Evolutionary conservation across 2,888 invertebrate genomes (phyloP).

Genomic region (Dione juno): DNA sequence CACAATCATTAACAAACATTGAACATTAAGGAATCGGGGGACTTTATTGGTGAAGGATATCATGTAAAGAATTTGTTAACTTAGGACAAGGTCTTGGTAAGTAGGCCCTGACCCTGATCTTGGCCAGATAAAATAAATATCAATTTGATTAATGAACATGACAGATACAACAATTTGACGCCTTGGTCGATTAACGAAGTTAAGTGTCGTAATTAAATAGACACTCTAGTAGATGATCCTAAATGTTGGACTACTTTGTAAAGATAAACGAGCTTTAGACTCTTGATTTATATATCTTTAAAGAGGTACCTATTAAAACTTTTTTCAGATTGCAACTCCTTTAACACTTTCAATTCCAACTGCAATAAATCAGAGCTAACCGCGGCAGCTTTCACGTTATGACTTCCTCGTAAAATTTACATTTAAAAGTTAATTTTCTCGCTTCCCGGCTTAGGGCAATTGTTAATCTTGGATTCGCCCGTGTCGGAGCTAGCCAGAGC

Average conservation of each 20-base stretch:
- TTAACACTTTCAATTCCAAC: slow-evolving; percentile 82
- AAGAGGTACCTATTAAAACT: slow-evolving; percentile 82
- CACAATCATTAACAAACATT: too few relatives aligned
- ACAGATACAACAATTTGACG: slow-evolving; percentile 25
- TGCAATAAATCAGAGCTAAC: slow-evolving; percentile 81
- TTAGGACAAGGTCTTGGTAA: too few relatives aligned
- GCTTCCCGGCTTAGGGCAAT: slow-evolving; percentile 72
- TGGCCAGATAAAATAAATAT: neutral
- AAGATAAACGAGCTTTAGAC: slow-evolving; percentile 71
- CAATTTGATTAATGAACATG: neutral
- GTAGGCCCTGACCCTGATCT: too few relatives aligned
- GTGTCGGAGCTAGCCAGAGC: slow-evolving; percentile 52
- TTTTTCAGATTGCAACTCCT: slow-evolving; percentile 82
- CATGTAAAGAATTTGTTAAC: too few relatives aligned
- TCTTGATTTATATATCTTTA: slow-evolving; percentile 82
- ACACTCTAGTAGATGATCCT: slow-evolving; percentile 71
- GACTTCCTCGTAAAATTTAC: slow-evolving; percentile 83
- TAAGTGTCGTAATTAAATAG: slow-evolving; percentile 74
- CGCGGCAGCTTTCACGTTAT: slow-evolving; percentile 82
- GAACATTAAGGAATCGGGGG: too few relatives aligned
- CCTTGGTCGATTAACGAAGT: slow-evolving; percentile 53
- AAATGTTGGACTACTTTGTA: slow-evolving; percentile 72
- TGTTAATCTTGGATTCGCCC: slow-evolving; percentile 77
- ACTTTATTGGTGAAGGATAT: too few relatives aligned
- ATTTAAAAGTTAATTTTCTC: slow-evolving; percentile 83